Percentiles rank a stretch among this genome's conserved stretches.
Conservation (phyloP, 2,797 vertebrate genomes). For the Silurus aristotelis region DNA sequence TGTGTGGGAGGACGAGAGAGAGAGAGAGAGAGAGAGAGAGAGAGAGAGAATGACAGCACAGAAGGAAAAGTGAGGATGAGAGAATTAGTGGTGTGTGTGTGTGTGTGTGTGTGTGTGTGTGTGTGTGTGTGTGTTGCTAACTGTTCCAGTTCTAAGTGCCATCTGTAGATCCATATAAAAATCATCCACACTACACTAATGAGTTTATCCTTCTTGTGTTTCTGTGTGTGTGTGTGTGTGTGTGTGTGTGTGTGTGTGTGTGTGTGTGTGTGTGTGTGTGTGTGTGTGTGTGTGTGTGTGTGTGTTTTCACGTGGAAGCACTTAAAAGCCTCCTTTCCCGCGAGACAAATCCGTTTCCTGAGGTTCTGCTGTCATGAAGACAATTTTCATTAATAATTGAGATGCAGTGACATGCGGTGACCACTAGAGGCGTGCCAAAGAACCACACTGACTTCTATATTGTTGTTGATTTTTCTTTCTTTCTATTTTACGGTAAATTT, state of each 20-base stretch:
- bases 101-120: not conserved
- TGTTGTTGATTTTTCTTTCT: not conserved
- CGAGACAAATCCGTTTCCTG: conserved; percentile 50
- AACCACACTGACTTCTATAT: not conserved
- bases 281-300: not conserved
- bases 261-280: not conserved
- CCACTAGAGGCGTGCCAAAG: conserved; percentile 40
- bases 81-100: conserved; percentile 1
- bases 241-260: not conserved
- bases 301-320: conserved; percentile 36
- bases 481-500: not conserved
- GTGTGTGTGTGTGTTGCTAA: conserved; percentile 19
- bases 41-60: not conserved
- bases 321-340: conserved; percentile 51
- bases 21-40: conserved; percentile 17
- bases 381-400: conserved; percentile 51
- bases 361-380: conserved; percentile 35
- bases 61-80: conserved; percentile 15
- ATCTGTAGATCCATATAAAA: conserved; percentile 44
- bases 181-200: conserved; percentile 24
- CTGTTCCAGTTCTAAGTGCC: conserved; percentile 26
- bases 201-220: not conserved
- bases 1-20: conserved; percentile 1
- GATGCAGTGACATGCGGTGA: conserved; percentile 33
- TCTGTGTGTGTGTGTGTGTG: too few relatives aligned